Evolutionary conservation across 2,113 vertebrate species (phyloP), one percentile per base, ranked within the genome.

Genomic region (Planiliza haematocheilus): DNA sequence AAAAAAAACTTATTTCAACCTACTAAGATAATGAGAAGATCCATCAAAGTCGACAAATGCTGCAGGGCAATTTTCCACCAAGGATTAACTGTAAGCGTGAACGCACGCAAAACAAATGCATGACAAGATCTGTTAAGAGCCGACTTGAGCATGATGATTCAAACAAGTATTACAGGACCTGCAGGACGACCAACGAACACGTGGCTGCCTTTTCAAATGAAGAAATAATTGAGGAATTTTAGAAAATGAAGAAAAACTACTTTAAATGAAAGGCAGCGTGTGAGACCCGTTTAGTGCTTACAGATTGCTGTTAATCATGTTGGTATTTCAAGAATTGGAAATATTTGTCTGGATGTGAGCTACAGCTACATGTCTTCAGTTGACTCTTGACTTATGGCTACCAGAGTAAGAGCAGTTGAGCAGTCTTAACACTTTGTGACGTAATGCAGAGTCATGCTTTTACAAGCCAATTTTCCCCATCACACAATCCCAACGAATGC

Each of bases 101-200:
- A 58, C 17, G 37, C 8, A 36, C 18, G 30, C 45, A 45, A 16
- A 51, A 30, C 39, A 43, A 8, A 5, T 17, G 14, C 18, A 24
- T 30, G n/a, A 71, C 38, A 45, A 12, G 38, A 46, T 53, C 20
- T 20, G 55, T 9, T 37, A 48, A 34, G 20, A 51, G 39, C 2
- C 1, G 2, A 24, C 46, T 56, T 7, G 46, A 50, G 55, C 18
- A 16, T 14, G 57, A 36, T 71, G 57, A 53, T 11, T 74, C 56
- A 79, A 86, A 84, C 82, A 12, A 64, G 88, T 82, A 59, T 73
- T 59, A 87, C 86, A 83, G 83, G 81, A 88, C 63, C 21, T 71
- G 55, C 78, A 38, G 39, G 51, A 24, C 3, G 9, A 21, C 64
- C 72, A 45, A 9, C 1, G 56, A 30, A 43, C 81, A 84, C 24